Conservation (phyloP, 2,888 invertebrate genomes). For the Temnothorax ravouxi region DNA sequence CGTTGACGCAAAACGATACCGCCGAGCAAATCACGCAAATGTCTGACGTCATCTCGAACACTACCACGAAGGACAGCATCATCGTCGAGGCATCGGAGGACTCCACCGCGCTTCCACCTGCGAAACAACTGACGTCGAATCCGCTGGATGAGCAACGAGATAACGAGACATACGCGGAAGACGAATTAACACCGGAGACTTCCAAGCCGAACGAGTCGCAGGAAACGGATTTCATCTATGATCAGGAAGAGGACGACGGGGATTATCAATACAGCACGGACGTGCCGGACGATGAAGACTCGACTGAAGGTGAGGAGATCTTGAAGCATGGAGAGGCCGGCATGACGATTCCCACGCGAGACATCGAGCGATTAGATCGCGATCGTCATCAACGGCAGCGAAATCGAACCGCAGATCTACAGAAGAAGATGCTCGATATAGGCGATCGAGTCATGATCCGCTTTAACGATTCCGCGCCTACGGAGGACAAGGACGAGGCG, state of each 20-base stretch:
- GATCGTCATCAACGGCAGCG: constrained; percentile 27
- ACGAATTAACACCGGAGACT: constrained; percentile 11
- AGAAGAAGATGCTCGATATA: constrained; percentile 13
- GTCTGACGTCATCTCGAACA: constrained; percentile 68
- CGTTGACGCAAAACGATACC: constrained; percentile 1
- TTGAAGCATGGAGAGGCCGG: constrained; percentile 82
- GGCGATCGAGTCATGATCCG: constrained; percentile 35
- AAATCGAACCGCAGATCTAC: background rate
- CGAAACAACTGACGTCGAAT: constrained; percentile 24
- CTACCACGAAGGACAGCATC: constrained; percentile 66
- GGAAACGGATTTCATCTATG: constrained; percentile 70
- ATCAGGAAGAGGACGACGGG: constrained; percentile 73
- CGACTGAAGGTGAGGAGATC: constrained; percentile 79
- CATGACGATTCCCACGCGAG: constrained; percentile 75
- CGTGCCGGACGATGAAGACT: constrained; percentile 77
- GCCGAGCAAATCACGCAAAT: constrained; percentile 60
- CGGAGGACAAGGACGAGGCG: constrained; percentile 64
- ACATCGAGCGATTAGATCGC: constrained; percentile 42
- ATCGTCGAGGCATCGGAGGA: constrained; percentile 65
- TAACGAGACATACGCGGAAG: constrained; percentile 49
- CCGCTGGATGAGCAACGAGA: constrained; percentile 43
- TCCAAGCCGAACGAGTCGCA: constrained; percentile 39
- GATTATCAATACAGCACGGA: constrained; percentile 68
- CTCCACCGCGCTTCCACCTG: constrained; percentile 5
- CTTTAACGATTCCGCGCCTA: constrained; percentile 59